These are phyloP conservation scores for Apus apus DNA, from an alignment of 2,113 vertebrate genomes.

Conservation along the genomic window DNA sequence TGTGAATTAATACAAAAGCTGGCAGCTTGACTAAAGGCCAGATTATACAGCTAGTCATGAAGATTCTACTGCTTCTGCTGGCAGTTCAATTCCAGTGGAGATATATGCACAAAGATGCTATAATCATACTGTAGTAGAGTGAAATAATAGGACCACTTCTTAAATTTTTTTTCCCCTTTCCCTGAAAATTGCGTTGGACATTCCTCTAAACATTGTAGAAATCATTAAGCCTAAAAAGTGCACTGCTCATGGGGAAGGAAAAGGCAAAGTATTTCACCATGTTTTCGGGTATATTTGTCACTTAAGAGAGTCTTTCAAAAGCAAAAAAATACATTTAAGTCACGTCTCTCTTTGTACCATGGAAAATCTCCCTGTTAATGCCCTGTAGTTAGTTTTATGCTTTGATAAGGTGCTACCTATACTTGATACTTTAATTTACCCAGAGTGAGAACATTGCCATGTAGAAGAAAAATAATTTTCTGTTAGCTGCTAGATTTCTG, in stretches of 20 bases:
- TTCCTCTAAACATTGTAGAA: conserved; percentile 5
- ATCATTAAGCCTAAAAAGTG: background rate
- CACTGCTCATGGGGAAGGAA: background rate
- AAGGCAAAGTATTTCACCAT: background rate
- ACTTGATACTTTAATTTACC: background rate
- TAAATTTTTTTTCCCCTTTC: background rate
- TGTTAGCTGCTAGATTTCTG: background rate
- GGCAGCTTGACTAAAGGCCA: background rate
- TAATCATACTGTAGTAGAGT: background rate
- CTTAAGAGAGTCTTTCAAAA: background rate
- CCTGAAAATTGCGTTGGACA: background rate
- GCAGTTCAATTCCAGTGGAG: background rate
- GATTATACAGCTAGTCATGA: conserved; percentile 1
- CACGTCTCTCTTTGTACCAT: background rate
- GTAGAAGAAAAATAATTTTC: background rate
- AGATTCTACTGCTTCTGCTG: background rate
- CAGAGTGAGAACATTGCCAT: background rate
- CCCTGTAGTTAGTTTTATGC: background rate
- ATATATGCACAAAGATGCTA: background rate
- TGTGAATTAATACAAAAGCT: conserved; percentile 26
- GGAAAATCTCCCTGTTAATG: background rate
- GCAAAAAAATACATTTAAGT: background rate
- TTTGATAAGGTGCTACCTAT: background rate
- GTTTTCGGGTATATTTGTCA: background rate
- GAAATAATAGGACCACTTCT: background rate